Evolutionary conservation across 2,113 vertebrate genomes (phyloP), one percentile per base, ranked within the genome.

Genomic region (Pao palembangensis): DNA sequence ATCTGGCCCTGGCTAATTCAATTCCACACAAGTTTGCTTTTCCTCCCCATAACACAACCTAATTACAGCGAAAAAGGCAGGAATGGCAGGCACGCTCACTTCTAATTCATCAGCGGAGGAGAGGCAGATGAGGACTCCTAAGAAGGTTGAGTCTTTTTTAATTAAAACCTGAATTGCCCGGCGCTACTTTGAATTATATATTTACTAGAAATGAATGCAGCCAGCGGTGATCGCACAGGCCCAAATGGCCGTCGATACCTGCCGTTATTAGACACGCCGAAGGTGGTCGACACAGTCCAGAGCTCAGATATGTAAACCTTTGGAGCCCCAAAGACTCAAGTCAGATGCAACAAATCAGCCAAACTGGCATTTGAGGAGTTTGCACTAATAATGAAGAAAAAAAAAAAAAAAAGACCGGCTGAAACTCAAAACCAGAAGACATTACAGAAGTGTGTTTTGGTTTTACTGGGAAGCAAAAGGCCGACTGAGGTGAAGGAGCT

Each of bases 101-200:
- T 89, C 73, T 80, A 85, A 88, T 86, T 91, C 79, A 90, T 90
- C 88, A 88, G 61, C 69, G 18, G 47, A 51, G 73, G 81, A 58
- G 78, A 84, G 68, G 73, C 64, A 44, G 68, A 71, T 60, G 72
- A 76, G 76, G 71, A 83, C 81, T 87, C 80, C 67, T 82, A 69
- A 83, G 83, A 88, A 85, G 83, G 83, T 85, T 84, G 73, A 70
- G 70, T 75, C 82, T 75, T 82, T 88, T 86, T 88, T 88, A 88
- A 88, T 89, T 88, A 89, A 91, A 91, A 53, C 83, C 75, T 75
- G 87, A 90, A 90, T 87, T 86, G 83, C 84, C 74, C 78, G 46
- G 69, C 68, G 69, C 84, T 82, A 81, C 78, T 82, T 82, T 79
- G 80, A 90, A 89, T 89, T 88, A 87, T 82, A 89, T 84, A 88